phyloP scores from a whole-genome alignment of 1,140 invertebrate genomes.

The Drosophila orena region DNA sequence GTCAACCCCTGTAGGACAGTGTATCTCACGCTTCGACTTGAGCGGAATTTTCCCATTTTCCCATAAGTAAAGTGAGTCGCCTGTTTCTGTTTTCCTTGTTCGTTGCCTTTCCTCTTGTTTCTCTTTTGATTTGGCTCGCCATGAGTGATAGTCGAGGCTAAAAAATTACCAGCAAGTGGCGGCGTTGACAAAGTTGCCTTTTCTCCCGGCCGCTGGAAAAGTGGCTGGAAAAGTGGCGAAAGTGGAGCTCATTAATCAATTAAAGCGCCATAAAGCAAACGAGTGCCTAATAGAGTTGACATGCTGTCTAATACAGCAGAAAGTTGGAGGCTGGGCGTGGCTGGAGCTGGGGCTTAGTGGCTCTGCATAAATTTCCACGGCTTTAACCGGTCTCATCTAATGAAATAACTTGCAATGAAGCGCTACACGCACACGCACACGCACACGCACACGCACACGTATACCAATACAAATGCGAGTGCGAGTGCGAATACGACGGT shows the following conservation, averaged over 20 bases:
- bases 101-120: slow-evolving; percentile 1
- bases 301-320: slow-evolving; percentile 49
- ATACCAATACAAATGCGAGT: no score
- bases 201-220: neutral
- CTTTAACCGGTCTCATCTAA: slow-evolving; percentile 43
- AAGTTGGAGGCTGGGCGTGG: neutral
- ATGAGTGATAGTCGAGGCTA: slow-evolving; percentile 56
- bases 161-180: slow-evolving; percentile 58
- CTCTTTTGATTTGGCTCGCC: neutral
- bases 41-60: neutral
- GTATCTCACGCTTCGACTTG: neutral
- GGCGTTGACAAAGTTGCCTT: slow-evolving; percentile 60
- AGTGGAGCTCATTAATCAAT: slow-evolving; percentile 70
- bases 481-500: no score
- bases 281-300: slow-evolving; percentile 66
- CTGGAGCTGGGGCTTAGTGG: slow-evolving; percentile 42
- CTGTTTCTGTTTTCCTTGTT: slow-evolving; percentile 14
- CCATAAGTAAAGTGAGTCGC: slow-evolving; percentile 39
- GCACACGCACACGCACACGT: no score
- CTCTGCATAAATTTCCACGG: slow-evolving; percentile 70
- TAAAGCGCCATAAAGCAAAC: slow-evolving; percentile 65
- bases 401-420: slow-evolving; percentile 65
- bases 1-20: neutral
- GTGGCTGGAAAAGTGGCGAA: slow-evolving; percentile 1
- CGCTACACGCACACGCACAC: slow-evolving; percentile 2